Evolutionary conservation across 2,113 vertebrate species (phyloP).

Genomic region (Muntiacus reevesi): DNA sequence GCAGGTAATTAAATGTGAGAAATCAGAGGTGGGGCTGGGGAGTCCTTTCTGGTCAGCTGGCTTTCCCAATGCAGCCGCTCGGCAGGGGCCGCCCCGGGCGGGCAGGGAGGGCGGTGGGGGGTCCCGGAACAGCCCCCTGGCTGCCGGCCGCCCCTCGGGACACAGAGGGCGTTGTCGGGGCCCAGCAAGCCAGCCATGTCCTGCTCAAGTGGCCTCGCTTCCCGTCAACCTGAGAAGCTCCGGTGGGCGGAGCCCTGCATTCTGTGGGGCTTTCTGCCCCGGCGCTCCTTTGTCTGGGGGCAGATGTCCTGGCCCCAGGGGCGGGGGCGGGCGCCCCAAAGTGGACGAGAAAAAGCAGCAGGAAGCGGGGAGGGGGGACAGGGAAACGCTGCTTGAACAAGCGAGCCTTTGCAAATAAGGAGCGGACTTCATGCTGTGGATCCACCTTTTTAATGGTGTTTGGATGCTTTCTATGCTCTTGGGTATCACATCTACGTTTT

Average conservation of each 20-base stretch:
- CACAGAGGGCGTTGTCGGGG: slow-evolving; percentile 92
- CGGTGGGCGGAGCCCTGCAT: slow-evolving; percentile 82
- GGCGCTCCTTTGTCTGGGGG: slow-evolving; percentile 83
- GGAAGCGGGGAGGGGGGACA: background rate
- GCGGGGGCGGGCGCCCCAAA: slow-evolving; percentile 68
- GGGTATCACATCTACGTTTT: background rate
- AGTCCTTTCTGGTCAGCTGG: slow-evolving; percentile 89
- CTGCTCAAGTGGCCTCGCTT: slow-evolving; percentile 88
- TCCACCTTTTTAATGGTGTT: background rate
- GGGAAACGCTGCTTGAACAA: background rate
- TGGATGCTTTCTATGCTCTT: fast-evolving
- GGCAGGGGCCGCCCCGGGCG: slow-evolving; percentile 81
- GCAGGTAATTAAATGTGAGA: slow-evolving; percentile 98
- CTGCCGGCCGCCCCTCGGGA: slow-evolving; percentile 85
- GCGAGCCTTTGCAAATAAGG: background rate
- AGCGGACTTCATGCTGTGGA: background rate
- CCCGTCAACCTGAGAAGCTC: slow-evolving; percentile 87
- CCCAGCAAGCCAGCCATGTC: slow-evolving; percentile 93
- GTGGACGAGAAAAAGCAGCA: slow-evolving; percentile 16
- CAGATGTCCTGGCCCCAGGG: slow-evolving; percentile 78
- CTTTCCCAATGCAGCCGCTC: slow-evolving; percentile 87
- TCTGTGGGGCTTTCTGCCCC: slow-evolving; percentile 87
- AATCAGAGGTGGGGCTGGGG: slow-evolving; percentile 80
- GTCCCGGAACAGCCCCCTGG: slow-evolving; percentile 80
- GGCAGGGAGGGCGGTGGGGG: slow-evolving; percentile 64